Evolutionary conservation across 2,113 vertebrate species (phyloP).

Genomic region (Papio anubis): DNA sequence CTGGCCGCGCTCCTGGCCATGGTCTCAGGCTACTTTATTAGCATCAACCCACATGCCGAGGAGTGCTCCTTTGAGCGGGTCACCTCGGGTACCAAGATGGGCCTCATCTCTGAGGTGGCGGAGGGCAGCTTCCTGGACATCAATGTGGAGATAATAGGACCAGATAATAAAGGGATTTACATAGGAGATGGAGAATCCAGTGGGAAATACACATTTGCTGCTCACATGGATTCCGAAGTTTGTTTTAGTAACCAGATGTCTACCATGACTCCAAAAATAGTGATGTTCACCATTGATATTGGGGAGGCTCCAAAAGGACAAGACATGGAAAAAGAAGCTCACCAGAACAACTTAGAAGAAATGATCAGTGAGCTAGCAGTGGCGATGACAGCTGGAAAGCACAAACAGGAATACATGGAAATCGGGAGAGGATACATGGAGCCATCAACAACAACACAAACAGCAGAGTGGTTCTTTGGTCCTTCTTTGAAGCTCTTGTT

Average conservation of each 20-base stretch:
- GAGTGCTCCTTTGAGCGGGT: slow-evolving; percentile 97
- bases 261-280: slow-evolving; percentile 99
- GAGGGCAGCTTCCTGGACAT: slow-evolving; percentile 98
- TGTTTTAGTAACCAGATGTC: slow-evolving; percentile 99
- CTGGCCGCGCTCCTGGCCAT: slow-evolving; percentile 88
- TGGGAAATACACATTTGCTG: slow-evolving; percentile 97
- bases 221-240: slow-evolving; percentile 92
- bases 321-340: slow-evolving; percentile 98
- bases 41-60: slow-evolving; percentile 97
- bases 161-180: slow-evolving; percentile 96
- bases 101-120: slow-evolving; percentile 97
- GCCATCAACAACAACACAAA: slow-evolving; percentile 92
- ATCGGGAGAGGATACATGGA: slow-evolving; percentile 99
- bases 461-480: slow-evolving; percentile 99
- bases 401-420: slow-evolving; percentile 99
- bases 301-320: slow-evolving; percentile 97
- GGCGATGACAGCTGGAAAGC: slow-evolving; percentile 98
- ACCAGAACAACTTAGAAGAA: slow-evolving; percentile 99
- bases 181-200: slow-evolving; percentile 98
- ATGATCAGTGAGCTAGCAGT: slow-evolving; percentile 99
- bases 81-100: slow-evolving; percentile 98
- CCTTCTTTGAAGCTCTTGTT: slow-evolving; percentile 99
- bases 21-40: slow-evolving; percentile 95
- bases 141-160: slow-evolving; percentile 98
- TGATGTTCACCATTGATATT: slow-evolving; percentile 99